Base-by-base conservation (phyloP, 2,888 invertebrate species). In the Athalia circularis region DNA sequence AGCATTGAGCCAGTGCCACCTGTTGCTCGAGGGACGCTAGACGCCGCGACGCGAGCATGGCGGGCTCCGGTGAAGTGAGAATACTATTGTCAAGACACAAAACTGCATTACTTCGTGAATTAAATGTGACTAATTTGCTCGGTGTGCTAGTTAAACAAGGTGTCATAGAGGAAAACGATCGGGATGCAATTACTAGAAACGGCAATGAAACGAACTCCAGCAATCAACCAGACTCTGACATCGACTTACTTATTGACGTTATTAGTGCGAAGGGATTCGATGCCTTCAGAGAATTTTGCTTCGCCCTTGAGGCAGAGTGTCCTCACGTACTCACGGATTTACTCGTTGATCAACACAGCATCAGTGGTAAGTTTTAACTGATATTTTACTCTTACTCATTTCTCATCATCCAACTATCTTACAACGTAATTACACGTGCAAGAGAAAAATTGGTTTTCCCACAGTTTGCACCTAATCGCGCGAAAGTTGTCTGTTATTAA, bases 71-170 rank as follows among this genome's bases (percentile, higher is more conserved):
- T 57, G 92, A 92, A 80, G 94, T 94, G 83, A 93, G 93, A 88
- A 92, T 93, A 84, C 91, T 93, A 82, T 90, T 94, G 79, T 91
- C 92, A 84, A 92, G 94, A 77, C 94, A 94, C 89, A 93, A 93
- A 90, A 91, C 92, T 70, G 92, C 93, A 80, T 92, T 94, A 85
- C 91, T 93, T 85, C 92, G 92, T 80, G 94, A 94, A 91, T 88
- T 94, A 83, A 91, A 92, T 86, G 92, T 93, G 82, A 94, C 94
- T 81, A 93, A 94, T 88, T 90, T 94, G 75, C 87, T 94, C 83
- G 92, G 93, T 81, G 92, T 93, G 81, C 91, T 94, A 79, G 93
- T 94, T 77, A 94, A 94, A 87, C 94, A 94, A 86, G 93, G 94
- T 72, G 92, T 94, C 82, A 92, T 94, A 80, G 93, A 91, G 85